These are phyloP conservation scores for Antennarius striatus DNA, from an alignment of 2,113 vertebrate genomes.

Conservation along the genomic window DNA sequence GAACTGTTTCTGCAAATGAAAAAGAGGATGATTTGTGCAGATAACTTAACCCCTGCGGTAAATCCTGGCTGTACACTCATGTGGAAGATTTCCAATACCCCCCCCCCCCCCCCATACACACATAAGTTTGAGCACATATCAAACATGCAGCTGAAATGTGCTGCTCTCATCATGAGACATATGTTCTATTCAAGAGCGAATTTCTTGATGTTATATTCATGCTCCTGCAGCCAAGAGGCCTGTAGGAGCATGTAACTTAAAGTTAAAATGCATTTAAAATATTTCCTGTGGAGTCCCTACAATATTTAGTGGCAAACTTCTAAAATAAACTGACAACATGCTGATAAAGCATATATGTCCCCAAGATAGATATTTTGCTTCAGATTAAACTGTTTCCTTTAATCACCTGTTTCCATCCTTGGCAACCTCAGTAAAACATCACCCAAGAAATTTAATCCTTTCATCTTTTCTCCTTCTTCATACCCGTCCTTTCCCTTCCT, in stretches of 20 bases:
- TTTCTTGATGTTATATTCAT: slow-evolving; percentile 60
- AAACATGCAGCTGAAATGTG: slow-evolving; percentile 39
- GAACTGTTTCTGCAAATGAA: slow-evolving; percentile 73
- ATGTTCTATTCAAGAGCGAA: slow-evolving; percentile 52
- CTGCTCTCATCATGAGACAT: slow-evolving; percentile 44
- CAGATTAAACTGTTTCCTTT: slow-evolving; percentile 45
- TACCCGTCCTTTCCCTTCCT: slow-evolving; percentile 11
- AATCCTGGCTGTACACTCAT: slow-evolving; percentile 62
- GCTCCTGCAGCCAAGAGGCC: slow-evolving; percentile 11
- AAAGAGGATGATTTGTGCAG: slow-evolving; percentile 71
- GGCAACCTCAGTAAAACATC: slow-evolving; percentile 41
- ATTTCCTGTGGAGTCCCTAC: slow-evolving; percentile 9
- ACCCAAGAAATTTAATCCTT: slow-evolving; percentile 55
- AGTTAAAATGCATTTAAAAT: slow-evolving; percentile 43
- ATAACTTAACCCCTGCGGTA: slow-evolving; percentile 65
- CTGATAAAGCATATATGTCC: slow-evolving; percentile 30
- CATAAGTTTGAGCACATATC: slow-evolving; percentile 49
- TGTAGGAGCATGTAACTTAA: slow-evolving; percentile 4
- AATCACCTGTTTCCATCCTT: slow-evolving; percentile 59
- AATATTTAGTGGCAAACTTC: slow-evolving; percentile 19
- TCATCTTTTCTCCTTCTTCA: slow-evolving; percentile 37
- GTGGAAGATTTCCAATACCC: slow-evolving; percentile 33
- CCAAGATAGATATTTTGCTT: slow-evolving; percentile 37
- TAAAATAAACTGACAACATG: slow-evolving; percentile 35
- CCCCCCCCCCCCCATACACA: slow-evolving; percentile 19